Conservation (phyloP, 2,888 invertebrate species). For the Priocnemis perturbator region DNA sequence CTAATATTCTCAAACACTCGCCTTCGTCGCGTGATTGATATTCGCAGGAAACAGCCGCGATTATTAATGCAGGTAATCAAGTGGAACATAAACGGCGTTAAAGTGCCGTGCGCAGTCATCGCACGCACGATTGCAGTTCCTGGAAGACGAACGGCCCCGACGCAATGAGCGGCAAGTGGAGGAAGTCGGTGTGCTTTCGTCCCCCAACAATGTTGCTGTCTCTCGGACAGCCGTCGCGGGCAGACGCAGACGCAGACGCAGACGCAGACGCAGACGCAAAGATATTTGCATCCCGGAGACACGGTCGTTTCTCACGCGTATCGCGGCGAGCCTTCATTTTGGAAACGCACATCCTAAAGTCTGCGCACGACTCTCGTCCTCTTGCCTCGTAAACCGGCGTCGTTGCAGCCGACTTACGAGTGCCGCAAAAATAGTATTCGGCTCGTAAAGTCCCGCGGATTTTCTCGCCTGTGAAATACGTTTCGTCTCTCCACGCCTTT, state of each 20-base stretch:
- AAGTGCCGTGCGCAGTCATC: neutral
- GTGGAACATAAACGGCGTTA: neutral
- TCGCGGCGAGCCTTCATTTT: conserved; percentile 36
- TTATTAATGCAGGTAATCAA: conserved; percentile 6
- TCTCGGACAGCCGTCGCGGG: neutral
- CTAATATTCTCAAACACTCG: too few relatives aligned
- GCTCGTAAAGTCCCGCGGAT: conserved; percentile 55
- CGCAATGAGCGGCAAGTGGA: neutral
- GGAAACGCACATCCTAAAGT: conserved; percentile 26
- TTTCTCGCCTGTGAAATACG: conserved; percentile 50
- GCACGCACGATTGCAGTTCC: conserved; percentile 1
- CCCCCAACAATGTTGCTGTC: conserved; percentile 1
- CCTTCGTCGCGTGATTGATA: too few relatives aligned
- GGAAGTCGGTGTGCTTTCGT: neutral
- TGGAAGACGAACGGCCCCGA: neutral
- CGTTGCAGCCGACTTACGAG: conserved; percentile 46
- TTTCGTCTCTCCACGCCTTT: conserved; percentile 34
- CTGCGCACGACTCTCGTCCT: conserved; percentile 16
- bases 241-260: neutral
- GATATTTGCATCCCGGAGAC: conserved; percentile 7
- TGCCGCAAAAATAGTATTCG: conserved; percentile 61
- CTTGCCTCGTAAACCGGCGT: conserved; percentile 46
- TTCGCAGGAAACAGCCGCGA: neutral
- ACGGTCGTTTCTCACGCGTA: conserved; percentile 20
- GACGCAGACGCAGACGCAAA: neutral